phyloP scores from a whole-genome alignment of 2,888 invertebrate species.

The Harmothoe impar region DNA sequence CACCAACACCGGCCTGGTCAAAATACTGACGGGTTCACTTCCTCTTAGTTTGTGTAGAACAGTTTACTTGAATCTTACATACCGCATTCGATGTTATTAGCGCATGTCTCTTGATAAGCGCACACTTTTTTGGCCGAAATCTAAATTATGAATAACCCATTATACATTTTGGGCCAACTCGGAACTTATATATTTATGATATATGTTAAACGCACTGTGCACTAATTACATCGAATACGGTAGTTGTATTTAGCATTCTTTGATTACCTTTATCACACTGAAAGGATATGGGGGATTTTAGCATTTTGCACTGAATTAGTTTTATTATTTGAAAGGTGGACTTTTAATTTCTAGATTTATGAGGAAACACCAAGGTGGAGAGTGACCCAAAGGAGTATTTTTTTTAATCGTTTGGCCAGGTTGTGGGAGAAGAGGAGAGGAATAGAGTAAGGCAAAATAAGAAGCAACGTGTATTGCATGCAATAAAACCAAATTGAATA shows the following conservation, averaged over 20 bases:
- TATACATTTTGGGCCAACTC: too few relatives aligned
- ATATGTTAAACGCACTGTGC: too few relatives aligned
- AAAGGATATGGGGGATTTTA: not conserved
- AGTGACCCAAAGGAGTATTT: too few relatives aligned
- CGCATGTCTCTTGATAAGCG: too few relatives aligned
- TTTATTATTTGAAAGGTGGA: not conserved
- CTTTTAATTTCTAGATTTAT: not conserved
- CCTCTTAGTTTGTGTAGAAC: not conserved
- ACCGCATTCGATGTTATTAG: too few relatives aligned
- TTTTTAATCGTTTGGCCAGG: conserved; percentile 1
- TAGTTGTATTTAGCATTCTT: too few relatives aligned
- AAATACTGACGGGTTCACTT: not conserved
- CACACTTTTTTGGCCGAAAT: too few relatives aligned
- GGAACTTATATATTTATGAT: too few relatives aligned
- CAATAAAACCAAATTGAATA: not conserved
- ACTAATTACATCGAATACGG: too few relatives aligned
- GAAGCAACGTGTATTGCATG: conserved; percentile 37
- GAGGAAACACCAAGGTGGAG: too few relatives aligned
- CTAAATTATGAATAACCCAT: too few relatives aligned
- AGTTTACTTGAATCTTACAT: not conserved
- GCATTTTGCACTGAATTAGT: not conserved
- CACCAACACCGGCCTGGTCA: not conserved
- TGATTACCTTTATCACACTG: too few relatives aligned
- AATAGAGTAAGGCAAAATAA: not conserved
- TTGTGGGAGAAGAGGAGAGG: not conserved